Base-by-base conservation (phyloP, 2,797 vertebrate genomes). In the Triplophysa yarkandensis region DNA sequence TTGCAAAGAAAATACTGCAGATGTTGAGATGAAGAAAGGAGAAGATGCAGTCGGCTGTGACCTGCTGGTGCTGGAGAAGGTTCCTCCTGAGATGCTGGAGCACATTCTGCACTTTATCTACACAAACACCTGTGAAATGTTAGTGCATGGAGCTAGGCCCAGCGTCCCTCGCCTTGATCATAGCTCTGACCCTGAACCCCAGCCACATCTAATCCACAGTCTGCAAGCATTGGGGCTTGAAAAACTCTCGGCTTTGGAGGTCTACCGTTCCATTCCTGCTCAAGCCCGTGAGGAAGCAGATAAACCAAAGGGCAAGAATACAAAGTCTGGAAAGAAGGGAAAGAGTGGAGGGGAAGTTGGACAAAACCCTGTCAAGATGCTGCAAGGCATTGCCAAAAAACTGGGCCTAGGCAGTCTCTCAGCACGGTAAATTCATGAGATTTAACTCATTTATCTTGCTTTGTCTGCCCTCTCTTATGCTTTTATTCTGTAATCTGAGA, bases 61-160 rank as follows among this genome's bases (percentile, higher is more conserved):
- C 83, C 89, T 98, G 17, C 91, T 96, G 63, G 86, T 94, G 23
- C 84, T 98, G 81, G 96, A 98, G 76, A 98, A 95, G 75, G 81
- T 98, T 73, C 88, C 94, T 11, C 73, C 81, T n/a, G 95, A 97
- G 61, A 88, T 95, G 83, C 92, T 99, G 82, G 92, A 93, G 16
- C 92, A 96, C 13, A 86, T 91, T 55, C 89, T 99, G 63, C 90
- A 94, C 75, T 99, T 95, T 88, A 92, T 98, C 77, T 99, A 99
- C 85, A 96, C 94, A 0, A 95, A 98, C 83, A 94, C 92, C 11
- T 98, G 97, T 76, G 94, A 98, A 84, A 91, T 99, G 85, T 86
- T 99, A 82, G 91, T 92, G 65, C 91, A 94, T 0, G 95, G 95
- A 10, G 89, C 89, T 70, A 92, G 86, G 79, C 94, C 94, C 17